These are phyloP conservation scores for Dendroctonus ponderosae DNA, from an alignment of 1,140 invertebrate genomes.

Conservation along the genomic window DNA sequence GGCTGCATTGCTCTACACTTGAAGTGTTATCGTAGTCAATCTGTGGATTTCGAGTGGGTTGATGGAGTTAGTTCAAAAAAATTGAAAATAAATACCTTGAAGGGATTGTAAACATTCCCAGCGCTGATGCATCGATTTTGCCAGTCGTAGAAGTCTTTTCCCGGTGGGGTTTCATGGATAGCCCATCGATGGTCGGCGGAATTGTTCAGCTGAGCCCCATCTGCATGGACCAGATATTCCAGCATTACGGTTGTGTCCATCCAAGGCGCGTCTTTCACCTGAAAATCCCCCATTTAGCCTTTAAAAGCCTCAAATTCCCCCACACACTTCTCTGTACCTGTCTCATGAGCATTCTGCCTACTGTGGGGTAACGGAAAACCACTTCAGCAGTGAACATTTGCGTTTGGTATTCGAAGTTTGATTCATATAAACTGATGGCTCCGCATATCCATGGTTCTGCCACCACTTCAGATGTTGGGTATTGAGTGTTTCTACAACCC, in stretches of 20 bases:
- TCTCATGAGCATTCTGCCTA: conserved; percentile 81
- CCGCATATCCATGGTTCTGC: conserved; percentile 69
- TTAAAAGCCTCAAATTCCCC: no score
- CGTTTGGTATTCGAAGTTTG: conserved; percentile 66
- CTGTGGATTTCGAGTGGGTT: conserved; percentile 39
- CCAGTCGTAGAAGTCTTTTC: conserved; percentile 92
- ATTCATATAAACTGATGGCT: conserved; percentile 63
- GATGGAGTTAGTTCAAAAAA: neutral
- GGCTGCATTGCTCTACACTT: conserved; percentile 52
- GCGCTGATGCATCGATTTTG: conserved; percentile 78
- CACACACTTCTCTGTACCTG: conserved; percentile 54
- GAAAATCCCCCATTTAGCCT: neutral
- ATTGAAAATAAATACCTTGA: conserved; percentile 56
- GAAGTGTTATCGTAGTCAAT: conserved; percentile 52
- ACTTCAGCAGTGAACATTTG: conserved; percentile 72
- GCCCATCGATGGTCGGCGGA: conserved; percentile 74
- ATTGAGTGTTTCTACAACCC: conserved; percentile 39
- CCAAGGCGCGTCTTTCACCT: conserved; percentile 65
- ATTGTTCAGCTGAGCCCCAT: conserved; percentile 78
- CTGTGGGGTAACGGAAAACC: conserved; percentile 80
- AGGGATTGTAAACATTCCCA: conserved; percentile 78
- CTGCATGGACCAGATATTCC: conserved; percentile 81
- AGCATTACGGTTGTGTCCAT: conserved; percentile 78
- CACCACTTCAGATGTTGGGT: conserved; percentile 37
- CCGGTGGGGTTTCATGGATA: conserved; percentile 60